These are phyloP conservation scores for Pyrrhura leucotis DNA, from an alignment of 2,797 vertebrate species.

Conservation along the genomic window DNA sequence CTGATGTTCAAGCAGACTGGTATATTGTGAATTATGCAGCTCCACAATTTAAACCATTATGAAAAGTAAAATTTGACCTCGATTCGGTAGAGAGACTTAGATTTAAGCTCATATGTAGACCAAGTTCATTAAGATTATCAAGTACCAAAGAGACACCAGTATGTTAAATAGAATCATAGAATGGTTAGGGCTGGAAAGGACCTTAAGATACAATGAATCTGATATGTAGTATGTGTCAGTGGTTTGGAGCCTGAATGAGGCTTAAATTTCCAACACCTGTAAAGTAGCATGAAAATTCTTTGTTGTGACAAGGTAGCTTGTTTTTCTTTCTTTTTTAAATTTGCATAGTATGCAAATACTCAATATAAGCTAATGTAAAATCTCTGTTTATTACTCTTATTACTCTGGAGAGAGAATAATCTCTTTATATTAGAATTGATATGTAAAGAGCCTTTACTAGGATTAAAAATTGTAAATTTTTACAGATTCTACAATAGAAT, in stretches of 20 bases:
- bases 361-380: neutral
- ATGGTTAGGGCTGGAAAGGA: neutral
- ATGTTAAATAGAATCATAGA: neutral
- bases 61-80: neutral
- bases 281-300: neutral
- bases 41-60: neutral
- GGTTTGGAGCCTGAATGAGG: neutral
- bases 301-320: neutral
- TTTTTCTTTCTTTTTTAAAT: neutral
- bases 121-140: neutral
- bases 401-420: neutral
- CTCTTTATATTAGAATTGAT: constrained; percentile 1
- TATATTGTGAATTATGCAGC: neutral
- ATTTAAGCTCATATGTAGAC: neutral
- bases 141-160: neutral
- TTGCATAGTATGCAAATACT: neutral
- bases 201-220: neutral
- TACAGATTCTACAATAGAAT: neutral
- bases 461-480: constrained; percentile 4
- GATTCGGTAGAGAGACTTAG: neutral
- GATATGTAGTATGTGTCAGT: neutral
- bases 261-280: neutral
- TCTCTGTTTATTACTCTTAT: neutral
- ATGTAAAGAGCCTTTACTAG: neutral
- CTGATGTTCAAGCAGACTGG: neutral